A percentile compares a stretch with the other conserved stretches of the same genome.
Evolutionary conservation across 2,797 vertebrate genomes (phyloP).

Genomic region (Mycteria americana): DNA sequence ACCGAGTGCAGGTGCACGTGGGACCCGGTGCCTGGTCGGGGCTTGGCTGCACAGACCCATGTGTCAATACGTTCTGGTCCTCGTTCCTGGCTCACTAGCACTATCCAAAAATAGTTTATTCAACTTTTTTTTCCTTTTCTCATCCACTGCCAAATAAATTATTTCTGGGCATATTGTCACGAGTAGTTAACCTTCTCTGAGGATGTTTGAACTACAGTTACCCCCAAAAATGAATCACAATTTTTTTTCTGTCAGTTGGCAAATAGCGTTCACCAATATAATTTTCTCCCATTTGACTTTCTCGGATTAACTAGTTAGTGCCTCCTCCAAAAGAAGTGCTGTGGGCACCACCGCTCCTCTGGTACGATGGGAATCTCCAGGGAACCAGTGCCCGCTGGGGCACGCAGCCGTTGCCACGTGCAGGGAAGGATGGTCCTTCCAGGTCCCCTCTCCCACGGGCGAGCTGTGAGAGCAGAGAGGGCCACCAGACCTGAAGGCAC

Average conservation of each 20-base stretch:
- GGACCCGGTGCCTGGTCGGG: fast-evolving
- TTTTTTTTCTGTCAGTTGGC: conserved; percentile 7
- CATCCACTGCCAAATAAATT: conserved; percentile 13
- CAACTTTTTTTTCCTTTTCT: not conserved
- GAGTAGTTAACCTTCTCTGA: conserved; percentile 30
- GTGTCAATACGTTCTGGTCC: not conserved
- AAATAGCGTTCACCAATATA: not conserved
- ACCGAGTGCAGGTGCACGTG: not conserved
- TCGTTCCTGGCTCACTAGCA: not conserved
- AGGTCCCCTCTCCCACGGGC: fast-evolving
- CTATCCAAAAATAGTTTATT: conserved; percentile 13
- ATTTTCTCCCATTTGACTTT: not conserved
- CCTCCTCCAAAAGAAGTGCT: not conserved
- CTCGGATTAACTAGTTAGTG: not conserved
- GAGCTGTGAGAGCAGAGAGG: not conserved
- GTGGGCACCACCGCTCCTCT: not conserved
- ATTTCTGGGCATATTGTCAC: conserved; percentile 33
- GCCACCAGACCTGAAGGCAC: not conserved
- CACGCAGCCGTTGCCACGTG: fast-evolving
- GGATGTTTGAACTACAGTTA: conserved; percentile 30
- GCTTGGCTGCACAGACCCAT: fast-evolving
- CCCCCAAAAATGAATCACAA: conserved; percentile 16
- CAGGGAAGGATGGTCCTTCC: not conserved
- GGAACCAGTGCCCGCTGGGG: fast-evolving
- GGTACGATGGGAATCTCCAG: not conserved